Evolutionary conservation across 2,888 invertebrate genomes (phyloP), one percentile per base, ranked within the genome.

Genomic region (Monochamus alternatus): DNA sequence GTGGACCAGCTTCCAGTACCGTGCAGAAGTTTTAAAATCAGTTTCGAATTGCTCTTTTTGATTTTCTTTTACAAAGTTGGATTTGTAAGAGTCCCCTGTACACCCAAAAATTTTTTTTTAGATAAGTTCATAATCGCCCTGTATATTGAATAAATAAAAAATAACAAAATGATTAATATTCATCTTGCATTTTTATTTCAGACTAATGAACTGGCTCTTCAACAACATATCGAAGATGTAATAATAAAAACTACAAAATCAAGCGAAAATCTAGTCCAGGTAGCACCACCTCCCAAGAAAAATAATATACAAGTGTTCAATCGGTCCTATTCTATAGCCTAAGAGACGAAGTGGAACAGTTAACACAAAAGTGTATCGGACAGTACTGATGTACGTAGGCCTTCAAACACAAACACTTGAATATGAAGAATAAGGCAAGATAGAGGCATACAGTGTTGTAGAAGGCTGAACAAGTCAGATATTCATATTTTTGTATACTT

Each of bases 291-390:
- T 31, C 47, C 69, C 3, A 60, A 69, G 59, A 69, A 69, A 22
- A 71, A 52, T 52, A 71, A 71, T 32, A 5, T 31, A 22, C 69
- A 60, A 7, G 43, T 44, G 38, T 71, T 71, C 44, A 63, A 43
- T 63, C 62, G 71, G 22, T 71, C 71, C 10, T 71, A 71, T 44
- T 71, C 71, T 14, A 71, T 71, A 63, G 71, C 71, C 14, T 71
- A 63, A 67, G 43, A 65, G 44, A 14, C 8, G 10, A 12, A 32
- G 5, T 32, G 3, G 9, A n/a, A 55, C 10, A 55, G 22, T 55
- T 55, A 55, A 7, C 8, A n/a, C 47, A 3, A 12, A 12, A 47
- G 47, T 47, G 47, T 12, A 47, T 12, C 12, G 12, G 47, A 47
- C 47, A 47, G 10, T 47, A 3, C 47, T 12, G 47, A 1, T 47